Evolutionary conservation across 2,888 invertebrate species (phyloP).

Genomic region (Apotomis capreana): DNA sequence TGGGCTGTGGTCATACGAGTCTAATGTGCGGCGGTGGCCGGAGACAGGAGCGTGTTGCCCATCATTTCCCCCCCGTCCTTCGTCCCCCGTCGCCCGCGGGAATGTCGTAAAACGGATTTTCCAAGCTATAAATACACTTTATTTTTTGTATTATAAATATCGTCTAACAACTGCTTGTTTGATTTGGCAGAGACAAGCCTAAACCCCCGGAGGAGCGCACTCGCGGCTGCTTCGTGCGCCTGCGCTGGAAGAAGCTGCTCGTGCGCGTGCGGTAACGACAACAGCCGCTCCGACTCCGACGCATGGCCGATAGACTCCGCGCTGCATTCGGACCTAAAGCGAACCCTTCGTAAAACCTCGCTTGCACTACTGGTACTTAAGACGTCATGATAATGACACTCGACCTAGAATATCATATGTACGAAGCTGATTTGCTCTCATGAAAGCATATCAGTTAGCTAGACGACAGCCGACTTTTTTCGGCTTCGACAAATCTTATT

Average conservation of each 20-base stretch:
- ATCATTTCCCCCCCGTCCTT: too few relatives aligned
- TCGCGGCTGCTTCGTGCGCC: slow-evolving; percentile 50
- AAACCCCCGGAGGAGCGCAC: slow-evolving; percentile 46
- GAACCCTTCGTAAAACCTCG: background rate
- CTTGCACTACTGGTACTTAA: background rate
- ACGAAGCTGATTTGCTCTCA: slow-evolving; percentile 10
- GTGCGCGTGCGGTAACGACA: slow-evolving; percentile 48
- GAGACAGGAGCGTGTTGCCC: too few relatives aligned
- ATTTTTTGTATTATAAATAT: too few relatives aligned
- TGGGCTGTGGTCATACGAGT: too few relatives aligned
- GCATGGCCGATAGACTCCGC: background rate
- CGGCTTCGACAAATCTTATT: background rate
- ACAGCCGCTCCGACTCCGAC: background rate
- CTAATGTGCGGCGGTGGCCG: too few relatives aligned
- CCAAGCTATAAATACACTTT: too few relatives aligned
- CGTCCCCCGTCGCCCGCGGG: too few relatives aligned
- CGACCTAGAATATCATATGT: background rate
- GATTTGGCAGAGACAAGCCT: slow-evolving; percentile 49
- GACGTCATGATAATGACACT: background rate
- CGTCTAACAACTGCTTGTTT: too few relatives aligned
- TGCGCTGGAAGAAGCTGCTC: slow-evolving; percentile 62
- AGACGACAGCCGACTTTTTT: background rate
- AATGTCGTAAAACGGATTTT: too few relatives aligned
- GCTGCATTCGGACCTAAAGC: background rate
- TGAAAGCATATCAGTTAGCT: slow-evolving; percentile 20